Percentiles rank a stretch among this genome's conserved stretches.
Evolutionary conservation across 2,888 invertebrate species (phyloP).

Genomic region (Microplitis manilae): DNA sequence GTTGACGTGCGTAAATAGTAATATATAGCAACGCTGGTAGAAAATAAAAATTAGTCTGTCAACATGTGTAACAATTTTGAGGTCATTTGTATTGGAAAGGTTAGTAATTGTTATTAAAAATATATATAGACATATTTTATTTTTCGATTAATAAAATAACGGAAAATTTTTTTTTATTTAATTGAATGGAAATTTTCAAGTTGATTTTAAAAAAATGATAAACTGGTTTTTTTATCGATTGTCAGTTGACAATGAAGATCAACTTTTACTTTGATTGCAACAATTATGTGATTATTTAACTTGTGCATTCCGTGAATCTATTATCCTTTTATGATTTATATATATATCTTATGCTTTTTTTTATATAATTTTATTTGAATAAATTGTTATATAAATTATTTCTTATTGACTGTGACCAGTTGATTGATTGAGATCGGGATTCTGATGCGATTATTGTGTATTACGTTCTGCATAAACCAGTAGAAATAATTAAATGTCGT

Average conservation of each 20-base stretch:
- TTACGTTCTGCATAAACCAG: background rate
- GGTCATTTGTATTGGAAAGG: background rate
- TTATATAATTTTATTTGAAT: background rate
- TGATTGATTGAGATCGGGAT: constrained; percentile 19
- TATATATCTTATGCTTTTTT: background rate
- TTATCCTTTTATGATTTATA: background rate
- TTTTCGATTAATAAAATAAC: too few species aligned
- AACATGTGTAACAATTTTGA: background rate
- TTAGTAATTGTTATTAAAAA: background rate
- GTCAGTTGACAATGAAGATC: background rate
- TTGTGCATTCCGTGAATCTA: constrained; percentile 2
- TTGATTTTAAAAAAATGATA: too few species aligned
- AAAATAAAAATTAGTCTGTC: background rate
- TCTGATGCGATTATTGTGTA: background rate
- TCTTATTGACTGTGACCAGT: background rate
- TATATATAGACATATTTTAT: background rate
- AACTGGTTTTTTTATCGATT: too few species aligned
- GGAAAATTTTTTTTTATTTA: too few species aligned
- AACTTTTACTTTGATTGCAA: constrained; percentile 1
- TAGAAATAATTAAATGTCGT: constrained; percentile 6
- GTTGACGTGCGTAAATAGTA: background rate
- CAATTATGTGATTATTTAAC: background rate
- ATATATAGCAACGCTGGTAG: background rate
- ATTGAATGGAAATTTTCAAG: too few species aligned
- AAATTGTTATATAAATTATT: background rate